Base-by-base conservation (phyloP, 2,888 invertebrate species). In the Lasioglossum marginatum region DNA sequence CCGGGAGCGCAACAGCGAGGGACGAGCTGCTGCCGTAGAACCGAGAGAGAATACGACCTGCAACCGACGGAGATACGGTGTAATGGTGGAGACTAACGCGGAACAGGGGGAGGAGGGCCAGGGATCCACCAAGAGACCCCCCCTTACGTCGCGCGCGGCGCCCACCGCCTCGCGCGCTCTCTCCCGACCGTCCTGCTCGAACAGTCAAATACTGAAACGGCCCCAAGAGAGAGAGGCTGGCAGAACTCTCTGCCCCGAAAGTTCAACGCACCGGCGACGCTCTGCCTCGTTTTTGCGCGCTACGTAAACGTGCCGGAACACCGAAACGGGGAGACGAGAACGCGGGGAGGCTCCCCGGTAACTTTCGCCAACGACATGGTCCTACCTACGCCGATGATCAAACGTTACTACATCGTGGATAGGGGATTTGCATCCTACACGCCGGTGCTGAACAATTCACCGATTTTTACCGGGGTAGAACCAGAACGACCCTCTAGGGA, bases 151-250 rank as follows among this genome's bases (percentile, higher is more conserved):
- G 52, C 52, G 52, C 68, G 12, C 37, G 23, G 68, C 71, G 40
- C 73, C 71, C 87, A 8, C 31, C 66, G 16, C 34, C 66, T 19
- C 34, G n/a, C 60, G 60, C n/a, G 27, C 14, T 27, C 81, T 77
- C 77, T 68, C 68, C 16, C 72, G 31, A 10, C 8, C 72, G 12
- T 74, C 86, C 76, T 72, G 89, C 79, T 77, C 89, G 93, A 94
- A 94, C 94, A 94, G 94, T 95, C 94, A 94, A 94, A 94, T 94
- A 93, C 93, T 92, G 93, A 93, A 94, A 94, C 93, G 91, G 91
- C 89, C 82, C 78, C 88, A 79, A 75, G 90, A 87, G 87, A 89
- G 87, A 88, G 87, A 90, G 90, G 92, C 91, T 91, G 92, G 92
- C 92, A 91, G 91, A 92, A 92, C 90, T 92, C 91, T 84, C 72